Conservation (phyloP, 2,797 vertebrate genomes). For the Cynopterus sphinx region DNA sequence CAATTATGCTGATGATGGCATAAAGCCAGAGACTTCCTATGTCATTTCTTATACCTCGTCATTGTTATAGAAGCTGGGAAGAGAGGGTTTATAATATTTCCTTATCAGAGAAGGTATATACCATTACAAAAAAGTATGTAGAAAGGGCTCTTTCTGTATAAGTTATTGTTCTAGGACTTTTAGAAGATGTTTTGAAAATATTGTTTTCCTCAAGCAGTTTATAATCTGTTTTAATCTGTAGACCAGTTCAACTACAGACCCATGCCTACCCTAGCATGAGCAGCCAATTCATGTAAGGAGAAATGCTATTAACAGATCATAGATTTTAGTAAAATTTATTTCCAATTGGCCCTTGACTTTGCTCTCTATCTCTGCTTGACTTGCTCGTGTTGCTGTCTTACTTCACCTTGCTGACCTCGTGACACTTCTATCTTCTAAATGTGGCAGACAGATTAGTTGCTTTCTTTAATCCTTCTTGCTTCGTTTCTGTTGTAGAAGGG, state of each 20-base stretch:
- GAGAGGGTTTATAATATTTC: neutral
- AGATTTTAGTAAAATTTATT: neutral
- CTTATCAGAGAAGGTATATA: neutral
- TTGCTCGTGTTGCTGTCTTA: neutral
- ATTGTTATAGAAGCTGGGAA: neutral
- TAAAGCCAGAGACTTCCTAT: neutral
- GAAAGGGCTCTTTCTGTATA: neutral
- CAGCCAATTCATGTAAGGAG: neutral
- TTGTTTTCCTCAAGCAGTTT: neutral
- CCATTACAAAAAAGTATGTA: neutral
- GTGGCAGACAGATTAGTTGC: neutral
- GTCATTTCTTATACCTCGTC: neutral
- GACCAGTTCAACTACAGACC: neutral
- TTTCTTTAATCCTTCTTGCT: conserved; percentile 14
- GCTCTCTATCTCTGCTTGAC: neutral
- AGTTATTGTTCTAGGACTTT: neutral
- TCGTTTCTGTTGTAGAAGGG: neutral
- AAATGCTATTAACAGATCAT: neutral
- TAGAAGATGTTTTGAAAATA: neutral
- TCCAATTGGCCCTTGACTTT: neutral
- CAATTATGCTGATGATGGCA: neutral
- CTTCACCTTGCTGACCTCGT: neutral
- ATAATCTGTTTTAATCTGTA: neutral
- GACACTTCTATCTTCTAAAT: neutral
- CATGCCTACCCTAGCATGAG: neutral